phyloP scores from a whole-genome alignment of 2,113 vertebrate species.

The Azemiops feae region DNA sequence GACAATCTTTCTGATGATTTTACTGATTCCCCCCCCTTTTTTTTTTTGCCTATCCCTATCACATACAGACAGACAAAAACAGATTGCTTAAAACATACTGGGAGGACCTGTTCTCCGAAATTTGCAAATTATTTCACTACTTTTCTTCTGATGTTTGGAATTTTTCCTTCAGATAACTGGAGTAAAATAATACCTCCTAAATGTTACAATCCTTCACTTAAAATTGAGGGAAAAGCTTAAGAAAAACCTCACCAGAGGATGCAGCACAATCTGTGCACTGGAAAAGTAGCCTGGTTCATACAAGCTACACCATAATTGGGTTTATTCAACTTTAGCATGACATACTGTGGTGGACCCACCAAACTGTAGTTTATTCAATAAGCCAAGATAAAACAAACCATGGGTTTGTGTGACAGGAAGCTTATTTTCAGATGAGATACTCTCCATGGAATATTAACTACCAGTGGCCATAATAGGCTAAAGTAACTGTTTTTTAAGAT shows the following conservation, averaged over 20 bases:
- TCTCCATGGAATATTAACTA: neutral
- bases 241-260: no score
- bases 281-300: neutral
- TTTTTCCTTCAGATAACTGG: neutral
- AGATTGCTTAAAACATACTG: neutral
- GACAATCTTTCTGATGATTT: neutral
- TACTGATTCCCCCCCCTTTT: neutral
- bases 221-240: no score
- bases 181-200: neutral
- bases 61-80: neutral
- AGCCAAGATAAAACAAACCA: neutral
- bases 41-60: neutral
- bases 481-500: neutral
- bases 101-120: neutral
- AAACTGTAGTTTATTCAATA: neutral
- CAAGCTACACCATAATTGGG: neutral
- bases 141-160: neutral
- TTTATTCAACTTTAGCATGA: neutral
- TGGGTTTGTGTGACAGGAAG: neutral
- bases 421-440: neutral
- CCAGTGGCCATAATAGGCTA: neutral
- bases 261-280: no score
- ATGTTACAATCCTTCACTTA: no score
- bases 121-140: neutral
- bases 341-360: neutral